Conservation (phyloP, 1,140 invertebrate species). For the Ectropis grisescens region DNA sequence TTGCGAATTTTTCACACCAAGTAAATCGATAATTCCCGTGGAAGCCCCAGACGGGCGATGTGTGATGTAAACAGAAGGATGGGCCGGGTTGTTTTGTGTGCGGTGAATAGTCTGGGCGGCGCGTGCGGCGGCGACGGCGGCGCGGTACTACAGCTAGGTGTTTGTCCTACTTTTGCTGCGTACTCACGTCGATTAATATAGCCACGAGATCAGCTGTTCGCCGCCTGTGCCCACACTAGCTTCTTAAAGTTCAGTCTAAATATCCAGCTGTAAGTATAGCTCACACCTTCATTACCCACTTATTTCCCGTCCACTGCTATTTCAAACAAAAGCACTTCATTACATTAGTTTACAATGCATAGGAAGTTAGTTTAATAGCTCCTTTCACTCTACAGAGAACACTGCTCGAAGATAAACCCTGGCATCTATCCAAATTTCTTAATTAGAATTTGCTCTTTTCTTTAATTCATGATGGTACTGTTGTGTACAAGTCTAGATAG, state of each 20-base stretch:
- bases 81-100: constrained; percentile 22
- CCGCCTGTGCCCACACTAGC: constrained; percentile 4
- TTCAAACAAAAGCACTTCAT: not conserved
- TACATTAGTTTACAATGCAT: too few species aligned
- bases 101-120: constrained; percentile 25
- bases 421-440: constrained; percentile 29
- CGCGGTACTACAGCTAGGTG: constrained; percentile 40
- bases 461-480: not conserved
- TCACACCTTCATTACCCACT: too few species aligned
- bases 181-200: constrained; percentile 61
- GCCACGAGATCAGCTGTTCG: constrained; percentile 61
- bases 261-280: too few species aligned
- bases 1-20: constrained; percentile 37
- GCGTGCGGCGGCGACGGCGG: constrained; percentile 24
- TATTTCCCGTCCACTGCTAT: too few species aligned
- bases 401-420: constrained; percentile 12
- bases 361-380: too few species aligned
- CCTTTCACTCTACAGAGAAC: too few species aligned
- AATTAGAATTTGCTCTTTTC: constrained; percentile 22
- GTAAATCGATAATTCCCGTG: too few species aligned
- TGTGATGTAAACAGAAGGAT: constrained; percentile 55
- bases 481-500: too few species aligned
- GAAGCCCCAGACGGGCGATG: constrained; percentile 10
- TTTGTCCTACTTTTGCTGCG: constrained; percentile 61
- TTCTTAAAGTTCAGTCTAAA: too few species aligned